Base-by-base conservation (phyloP, 2,888 invertebrate genomes). In the Cataglyphis cursor region DNA sequence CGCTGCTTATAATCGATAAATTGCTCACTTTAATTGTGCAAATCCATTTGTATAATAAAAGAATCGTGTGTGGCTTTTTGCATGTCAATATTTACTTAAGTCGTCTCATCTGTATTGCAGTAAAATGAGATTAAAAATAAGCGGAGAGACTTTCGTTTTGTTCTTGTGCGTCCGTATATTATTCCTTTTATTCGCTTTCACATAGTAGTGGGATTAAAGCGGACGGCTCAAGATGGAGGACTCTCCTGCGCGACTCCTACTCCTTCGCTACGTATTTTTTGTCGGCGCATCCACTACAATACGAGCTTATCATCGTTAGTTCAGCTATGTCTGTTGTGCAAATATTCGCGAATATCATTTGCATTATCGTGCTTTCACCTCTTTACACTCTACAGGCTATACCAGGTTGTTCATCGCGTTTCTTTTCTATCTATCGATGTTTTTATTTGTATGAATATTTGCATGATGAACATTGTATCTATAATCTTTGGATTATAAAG, bases 281-380 rank as follows among this genome's bases (percentile, higher is more conserved):
- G 15, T 18, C 24, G 15, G 8, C 35, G 35, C 8, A 38, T 65
- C 24, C 38, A 9, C 38, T 38, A n/a, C 75, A 24, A 9, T 24
- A n/a, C n/a, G 15, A 65, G 41, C 68, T 76, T 76, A 76, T 68
- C 76, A 31, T 68, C 68, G 76, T 76, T 76, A 68, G 68, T 54
- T 76, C 54, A 76, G 41, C 28, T 76, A 35, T 41, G n/a, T 54
- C 57, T 31, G 41, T 41, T 76, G 38, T 21, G 41, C 41, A 21
- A 75, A 62, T 64, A 24, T 51, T 66, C 68, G 38, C 41, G n/a
- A 2, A 57, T 41, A 57, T 54, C 12, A 76, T 76, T 66, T 76
- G 38, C 66, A 66, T 76, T 65, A 66, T 66, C 76, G n/a, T 9
- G n/a, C 38, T 41, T 21, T 51, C 48, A 15, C 2, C 51, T 66